These are phyloP conservation scores for Oncorhynchus masou DNA, from an alignment of 2,113 vertebrate genomes.

Conservation along the genomic window DNA sequence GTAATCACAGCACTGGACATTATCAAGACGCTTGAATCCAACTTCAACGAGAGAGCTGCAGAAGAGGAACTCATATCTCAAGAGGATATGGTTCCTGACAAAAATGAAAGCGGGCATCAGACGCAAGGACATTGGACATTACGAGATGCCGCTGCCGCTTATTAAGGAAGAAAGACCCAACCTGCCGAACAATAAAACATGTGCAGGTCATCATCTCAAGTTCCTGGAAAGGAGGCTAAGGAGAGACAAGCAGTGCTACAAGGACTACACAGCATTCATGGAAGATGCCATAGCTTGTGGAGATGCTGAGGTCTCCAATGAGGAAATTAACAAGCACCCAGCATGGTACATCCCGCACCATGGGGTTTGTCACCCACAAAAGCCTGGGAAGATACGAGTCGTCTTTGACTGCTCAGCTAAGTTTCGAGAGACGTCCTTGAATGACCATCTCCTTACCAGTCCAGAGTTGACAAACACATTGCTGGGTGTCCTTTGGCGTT, in stretches of 20 bases:
- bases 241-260: not conserved
- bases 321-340: not conserved
- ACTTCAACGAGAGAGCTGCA: constrained; percentile 1
- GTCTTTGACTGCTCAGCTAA: not conserved
- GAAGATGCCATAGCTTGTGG: not conserved
- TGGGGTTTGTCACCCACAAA: not conserved
- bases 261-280: not conserved
- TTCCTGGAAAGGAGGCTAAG: not conserved
- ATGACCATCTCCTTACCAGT: constrained; percentile 1
- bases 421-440: not conserved
- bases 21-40: not conserved
- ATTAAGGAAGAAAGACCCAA: not conserved
- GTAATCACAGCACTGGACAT: not conserved
- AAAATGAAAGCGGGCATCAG: not conserved
- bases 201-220: not conserved
- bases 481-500: not conserved
- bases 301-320: not conserved
- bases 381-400: not conserved
- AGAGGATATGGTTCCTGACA: constrained; percentile 9
- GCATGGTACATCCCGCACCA: not conserved
- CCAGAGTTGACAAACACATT: not conserved
- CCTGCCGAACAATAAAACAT: not conserved
- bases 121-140: not conserved
- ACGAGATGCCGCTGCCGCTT: not conserved
- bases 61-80: constrained; percentile 16